These are phyloP conservation scores for Fregata magnificens DNA, from an alignment of 2,113 vertebrate species.

Conservation along the genomic window DNA sequence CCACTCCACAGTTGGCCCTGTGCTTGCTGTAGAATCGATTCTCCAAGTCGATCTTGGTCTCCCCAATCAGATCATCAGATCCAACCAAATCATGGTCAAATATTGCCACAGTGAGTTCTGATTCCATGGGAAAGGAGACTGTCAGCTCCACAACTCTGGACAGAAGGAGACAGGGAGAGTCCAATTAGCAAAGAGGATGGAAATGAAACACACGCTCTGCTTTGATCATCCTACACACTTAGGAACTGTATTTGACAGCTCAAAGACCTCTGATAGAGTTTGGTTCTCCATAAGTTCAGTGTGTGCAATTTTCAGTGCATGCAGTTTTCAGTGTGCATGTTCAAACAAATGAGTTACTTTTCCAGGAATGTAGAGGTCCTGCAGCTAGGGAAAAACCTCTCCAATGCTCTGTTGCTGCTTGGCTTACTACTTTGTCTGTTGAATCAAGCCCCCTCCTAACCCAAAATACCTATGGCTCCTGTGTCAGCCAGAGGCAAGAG, in stretches of 20 bases:
- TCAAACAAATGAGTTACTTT: neutral
- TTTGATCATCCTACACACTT: neutral
- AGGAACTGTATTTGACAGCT: neutral
- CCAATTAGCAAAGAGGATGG: neutral
- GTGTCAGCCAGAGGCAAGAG: neutral
- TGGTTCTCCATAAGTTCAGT: neutral
- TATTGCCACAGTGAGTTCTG: slow-evolving; percentile 82
- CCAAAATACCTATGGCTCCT: neutral
- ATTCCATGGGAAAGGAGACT: slow-evolving; percentile 87
- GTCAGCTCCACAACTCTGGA: slow-evolving; percentile 89
- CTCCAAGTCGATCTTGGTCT: slow-evolving; percentile 90
- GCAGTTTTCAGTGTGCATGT: neutral
- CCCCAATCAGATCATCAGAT: slow-evolving; percentile 88
- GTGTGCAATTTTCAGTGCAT: too few species aligned
- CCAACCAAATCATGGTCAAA: slow-evolving; percentile 91
- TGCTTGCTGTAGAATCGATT: slow-evolving; percentile 93
- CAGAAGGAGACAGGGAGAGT: neutral
- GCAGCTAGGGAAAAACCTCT: neutral
- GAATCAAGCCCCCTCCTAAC: neutral
- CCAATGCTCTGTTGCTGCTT: neutral
- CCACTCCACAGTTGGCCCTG: slow-evolving; percentile 84
- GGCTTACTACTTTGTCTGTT: neutral
- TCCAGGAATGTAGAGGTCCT: neutral
- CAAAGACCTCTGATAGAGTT: neutral
- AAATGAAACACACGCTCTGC: neutral